phyloP scores from a whole-genome alignment of 2,797 vertebrate genomes.

The Lemur catta region DNA sequence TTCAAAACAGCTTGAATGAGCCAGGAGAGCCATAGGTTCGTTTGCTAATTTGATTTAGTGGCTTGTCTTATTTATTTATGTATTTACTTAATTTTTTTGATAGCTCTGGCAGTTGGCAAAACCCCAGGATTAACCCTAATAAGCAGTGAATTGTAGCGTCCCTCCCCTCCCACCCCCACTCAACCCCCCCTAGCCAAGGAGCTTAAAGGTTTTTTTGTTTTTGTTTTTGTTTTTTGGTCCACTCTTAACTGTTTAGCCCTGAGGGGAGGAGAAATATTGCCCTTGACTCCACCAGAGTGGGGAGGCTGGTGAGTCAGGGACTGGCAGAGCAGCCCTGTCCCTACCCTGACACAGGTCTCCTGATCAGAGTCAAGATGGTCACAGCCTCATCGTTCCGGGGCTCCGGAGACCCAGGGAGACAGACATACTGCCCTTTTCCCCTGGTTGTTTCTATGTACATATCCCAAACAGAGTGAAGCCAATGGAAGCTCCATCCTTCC shows the following conservation, averaged over 20 bases:
- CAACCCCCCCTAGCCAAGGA: not conserved
- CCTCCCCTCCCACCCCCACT: not conserved
- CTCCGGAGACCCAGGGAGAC: not conserved
- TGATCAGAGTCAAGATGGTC: not conserved
- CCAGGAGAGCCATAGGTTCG: not conserved
- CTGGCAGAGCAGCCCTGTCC: fast-evolving
- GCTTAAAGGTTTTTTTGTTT: not conserved
- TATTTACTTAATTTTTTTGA: not conserved
- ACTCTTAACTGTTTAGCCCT: not conserved
- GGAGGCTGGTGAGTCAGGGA: not conserved
- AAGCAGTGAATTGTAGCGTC: not conserved
- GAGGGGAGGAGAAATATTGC: not conserved
- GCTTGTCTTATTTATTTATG: not conserved
- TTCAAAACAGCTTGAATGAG: not conserved
- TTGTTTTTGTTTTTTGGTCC: not conserved
- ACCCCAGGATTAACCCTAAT: not conserved
- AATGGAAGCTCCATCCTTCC: not conserved
- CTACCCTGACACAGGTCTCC: not conserved
- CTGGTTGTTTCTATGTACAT: not conserved
- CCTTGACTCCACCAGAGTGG: not conserved
- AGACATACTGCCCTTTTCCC: not conserved
- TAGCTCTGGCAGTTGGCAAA: not conserved
- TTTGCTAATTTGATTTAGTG: not conserved
- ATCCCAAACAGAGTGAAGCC: not conserved
- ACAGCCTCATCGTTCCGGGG: not conserved